Conservation (phyloP, 2,888 invertebrate genomes). For the Leptarthrus brevirostris region DNA sequence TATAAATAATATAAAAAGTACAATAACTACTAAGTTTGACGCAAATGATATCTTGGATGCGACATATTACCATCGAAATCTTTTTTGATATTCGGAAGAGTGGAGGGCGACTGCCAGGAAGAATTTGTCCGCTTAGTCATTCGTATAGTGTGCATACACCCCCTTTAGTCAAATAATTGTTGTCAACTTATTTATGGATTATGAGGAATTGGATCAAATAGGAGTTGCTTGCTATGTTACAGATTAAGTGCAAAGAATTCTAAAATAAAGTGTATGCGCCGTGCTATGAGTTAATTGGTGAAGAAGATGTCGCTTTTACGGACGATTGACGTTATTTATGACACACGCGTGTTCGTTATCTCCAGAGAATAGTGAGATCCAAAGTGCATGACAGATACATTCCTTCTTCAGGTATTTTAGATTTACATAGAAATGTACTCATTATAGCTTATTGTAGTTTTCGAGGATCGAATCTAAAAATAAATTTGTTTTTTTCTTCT, state of each 20-base stretch:
- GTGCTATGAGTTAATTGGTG: slow-evolving; percentile 30
- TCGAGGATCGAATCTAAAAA: not conserved
- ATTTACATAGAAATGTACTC: slow-evolving; percentile 19
- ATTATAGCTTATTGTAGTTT: slow-evolving; percentile 20
- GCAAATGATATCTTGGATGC: not conserved
- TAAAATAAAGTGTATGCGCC: slow-evolving; percentile 29
- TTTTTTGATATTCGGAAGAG: too few species aligned
- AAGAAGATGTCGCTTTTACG: slow-evolving; percentile 14
- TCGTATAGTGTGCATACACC: not conserved
- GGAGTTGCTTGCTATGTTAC: not conserved
- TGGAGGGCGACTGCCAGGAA: too few species aligned
- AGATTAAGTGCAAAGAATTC: slow-evolving; percentile 17
- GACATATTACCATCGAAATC: not conserved
- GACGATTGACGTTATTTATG: slow-evolving; percentile 38
- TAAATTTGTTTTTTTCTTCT: not conserved
- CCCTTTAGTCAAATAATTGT: slow-evolving; percentile 36
- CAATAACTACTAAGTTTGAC: not conserved
- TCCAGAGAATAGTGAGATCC: slow-evolving; percentile 1
- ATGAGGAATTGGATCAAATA: slow-evolving; percentile 39
- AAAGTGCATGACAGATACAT: not conserved
- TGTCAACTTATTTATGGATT: slow-evolving; percentile 48
- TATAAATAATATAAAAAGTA: slow-evolving; percentile 41
- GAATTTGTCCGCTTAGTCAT: too few species aligned
- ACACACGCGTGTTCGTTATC: slow-evolving; percentile 42
- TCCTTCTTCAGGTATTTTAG: slow-evolving; percentile 19